Percentiles rank a stretch among this genome's conserved stretches.
phyloP scores from a whole-genome alignment of 2,888 invertebrate genomes.

The Pogonocherus hispidulus region DNA sequence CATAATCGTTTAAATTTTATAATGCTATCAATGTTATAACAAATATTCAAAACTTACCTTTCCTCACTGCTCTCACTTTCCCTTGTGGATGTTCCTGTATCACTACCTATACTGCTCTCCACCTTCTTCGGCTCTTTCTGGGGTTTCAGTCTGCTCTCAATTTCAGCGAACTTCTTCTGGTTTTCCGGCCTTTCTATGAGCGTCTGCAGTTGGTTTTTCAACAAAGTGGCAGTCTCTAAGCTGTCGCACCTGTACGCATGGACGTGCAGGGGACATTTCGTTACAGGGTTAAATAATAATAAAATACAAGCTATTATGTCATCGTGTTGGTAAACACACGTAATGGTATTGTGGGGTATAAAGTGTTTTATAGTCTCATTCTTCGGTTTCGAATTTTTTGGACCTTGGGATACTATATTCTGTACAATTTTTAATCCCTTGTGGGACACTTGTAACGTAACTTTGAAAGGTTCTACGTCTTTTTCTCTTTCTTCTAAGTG shows the following conservation, averaged over 20 bases:
- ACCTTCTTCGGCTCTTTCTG: constrained; percentile 76
- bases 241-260: constrained; percentile 94
- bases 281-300: constrained; percentile 93
- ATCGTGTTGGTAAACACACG: constrained; percentile 90
- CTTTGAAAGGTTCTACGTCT: constrained; percentile 90
- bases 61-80: constrained; percentile 82
- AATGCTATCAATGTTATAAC: too few species aligned
- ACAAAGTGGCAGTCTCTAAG: constrained; percentile 89
- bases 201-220: constrained; percentile 87
- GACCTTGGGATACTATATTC: constrained; percentile 69
- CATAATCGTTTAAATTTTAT: too few species aligned
- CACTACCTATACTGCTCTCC: constrained; percentile 83
- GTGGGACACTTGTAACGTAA: constrained; percentile 90
- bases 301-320: constrained; percentile 96
- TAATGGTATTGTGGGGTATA: constrained; percentile 93
- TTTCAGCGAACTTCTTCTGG: constrained; percentile 86
- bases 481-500: constrained; percentile 87
- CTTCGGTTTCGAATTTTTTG: constrained; percentile 65
- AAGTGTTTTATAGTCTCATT: constrained; percentile 89
- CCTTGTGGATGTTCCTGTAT: constrained; percentile 76
- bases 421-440: constrained; percentile 96
- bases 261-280: constrained; percentile 94
- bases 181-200: constrained; percentile 87
- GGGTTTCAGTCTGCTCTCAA: constrained; percentile 76
- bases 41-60: constrained; percentile 64